phyloP scores from a whole-genome alignment of 2,113 vertebrate species.

The Columba livia region DNA sequence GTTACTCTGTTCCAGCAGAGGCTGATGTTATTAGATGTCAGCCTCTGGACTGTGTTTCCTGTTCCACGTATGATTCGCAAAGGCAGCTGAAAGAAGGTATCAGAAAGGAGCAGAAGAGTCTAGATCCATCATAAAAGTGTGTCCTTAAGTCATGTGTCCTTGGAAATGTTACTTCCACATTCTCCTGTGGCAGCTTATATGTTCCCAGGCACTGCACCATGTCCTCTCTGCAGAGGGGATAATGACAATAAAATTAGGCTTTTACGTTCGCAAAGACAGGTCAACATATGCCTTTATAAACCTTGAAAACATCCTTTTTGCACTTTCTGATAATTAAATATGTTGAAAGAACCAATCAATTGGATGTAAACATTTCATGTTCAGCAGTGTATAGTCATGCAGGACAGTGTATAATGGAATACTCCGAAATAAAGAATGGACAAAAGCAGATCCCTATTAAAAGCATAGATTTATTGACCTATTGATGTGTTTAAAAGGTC shows the following conservation, averaged over 20 bases:
- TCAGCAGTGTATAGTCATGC: slow-evolving; percentile 50
- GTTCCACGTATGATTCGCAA: background rate
- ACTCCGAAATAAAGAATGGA: slow-evolving; percentile 46
- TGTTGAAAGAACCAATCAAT: slow-evolving; percentile 51
- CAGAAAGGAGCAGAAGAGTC: background rate
- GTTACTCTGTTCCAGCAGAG: background rate
- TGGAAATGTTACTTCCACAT: background rate
- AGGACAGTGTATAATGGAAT: slow-evolving; percentile 54
- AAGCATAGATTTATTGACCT: slow-evolving; percentile 73
- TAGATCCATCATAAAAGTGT: background rate
- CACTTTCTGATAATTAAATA: slow-evolving; percentile 53
- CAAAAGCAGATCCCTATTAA: slow-evolving; percentile 70
- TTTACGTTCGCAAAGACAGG: slow-evolving; percentile 11
- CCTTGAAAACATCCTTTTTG: slow-evolving; percentile 38
- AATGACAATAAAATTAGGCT: background rate
- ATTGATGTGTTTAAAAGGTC: slow-evolving; percentile 70
- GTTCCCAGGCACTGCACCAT: background rate
- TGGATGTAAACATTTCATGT: slow-evolving; percentile 57
- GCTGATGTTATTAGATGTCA: background rate
- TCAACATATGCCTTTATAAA: background rate
- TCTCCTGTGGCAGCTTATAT: background rate
- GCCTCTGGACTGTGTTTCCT: background rate
- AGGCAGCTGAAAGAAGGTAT: background rate
- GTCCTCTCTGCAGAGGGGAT: background rate
- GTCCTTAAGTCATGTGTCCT: background rate